Percentiles rank a stretch among this genome's conserved stretches.
Evolutionary conservation across 2,797 vertebrate species (phyloP).

Genomic region (Coendou prehensilis): DNA sequence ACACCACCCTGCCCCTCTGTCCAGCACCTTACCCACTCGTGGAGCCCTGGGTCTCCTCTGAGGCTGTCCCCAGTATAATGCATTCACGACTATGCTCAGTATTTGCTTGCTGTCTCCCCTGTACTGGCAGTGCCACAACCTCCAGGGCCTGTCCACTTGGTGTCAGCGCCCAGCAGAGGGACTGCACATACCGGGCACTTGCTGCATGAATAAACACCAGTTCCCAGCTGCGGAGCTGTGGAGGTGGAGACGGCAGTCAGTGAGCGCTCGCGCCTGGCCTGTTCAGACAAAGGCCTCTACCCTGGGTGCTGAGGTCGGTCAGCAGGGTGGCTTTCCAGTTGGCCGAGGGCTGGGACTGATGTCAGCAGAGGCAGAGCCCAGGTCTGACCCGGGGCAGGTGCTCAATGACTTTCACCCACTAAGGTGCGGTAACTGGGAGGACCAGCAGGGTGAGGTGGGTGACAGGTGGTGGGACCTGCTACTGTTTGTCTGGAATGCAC

Average conservation of each 20-base stretch:
- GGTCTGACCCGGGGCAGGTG: neutral
- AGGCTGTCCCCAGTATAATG: neutral
- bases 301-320: neutral
- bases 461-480: neutral
- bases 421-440: neutral
- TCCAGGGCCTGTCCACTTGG: neutral
- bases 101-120: neutral
- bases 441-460: accelerated
- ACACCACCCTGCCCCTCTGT: neutral
- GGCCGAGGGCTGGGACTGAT: neutral
- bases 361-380: accelerated
- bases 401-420: accelerated
- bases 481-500: neutral
- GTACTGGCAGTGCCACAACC: too few species aligned
- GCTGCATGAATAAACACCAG: neutral
- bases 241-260: neutral
- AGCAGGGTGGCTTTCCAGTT: neutral
- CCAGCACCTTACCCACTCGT: neutral
- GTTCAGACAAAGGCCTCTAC: neutral
- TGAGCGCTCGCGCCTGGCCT: accelerated
- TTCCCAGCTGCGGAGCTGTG: neutral
- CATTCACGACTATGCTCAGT: neutral
- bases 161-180: neutral
- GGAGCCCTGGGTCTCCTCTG: neutral
- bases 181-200: neutral